Evolutionary conservation across 2,888 invertebrate species (phyloP).

Genomic region (Diploptera punctata): DNA sequence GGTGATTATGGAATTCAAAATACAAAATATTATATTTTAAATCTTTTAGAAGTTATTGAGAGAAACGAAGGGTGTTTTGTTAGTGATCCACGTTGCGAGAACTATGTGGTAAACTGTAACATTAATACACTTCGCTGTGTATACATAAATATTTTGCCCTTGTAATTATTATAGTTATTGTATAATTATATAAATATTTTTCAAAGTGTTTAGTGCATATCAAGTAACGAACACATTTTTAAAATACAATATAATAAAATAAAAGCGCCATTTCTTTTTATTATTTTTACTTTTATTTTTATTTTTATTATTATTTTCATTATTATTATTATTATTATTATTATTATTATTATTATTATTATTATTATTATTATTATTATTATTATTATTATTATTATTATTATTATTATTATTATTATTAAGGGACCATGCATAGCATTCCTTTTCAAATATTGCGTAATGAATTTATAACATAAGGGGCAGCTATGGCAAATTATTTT

Average conservation of each 20-base stretch:
- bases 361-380: too few relatives aligned
- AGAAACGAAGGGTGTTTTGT: not conserved
- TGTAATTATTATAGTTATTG: not conserved
- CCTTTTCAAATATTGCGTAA: not conserved
- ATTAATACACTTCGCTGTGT: not conserved
- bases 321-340: too few relatives aligned
- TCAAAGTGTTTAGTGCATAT: slow-evolving; percentile 8
- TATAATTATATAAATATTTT: not conserved
- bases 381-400: too few relatives aligned
- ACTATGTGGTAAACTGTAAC: not conserved
- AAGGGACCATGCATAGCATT: slow-evolving; percentile 11
- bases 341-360: too few relatives aligned
- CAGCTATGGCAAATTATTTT: not conserved
- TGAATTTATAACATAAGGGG: not conserved
- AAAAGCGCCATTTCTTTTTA: not conserved
- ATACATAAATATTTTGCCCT: not conserved
- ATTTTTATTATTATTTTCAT: too few relatives aligned
- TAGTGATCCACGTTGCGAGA: not conserved
- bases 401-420: too few relatives aligned
- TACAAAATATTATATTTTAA: slow-evolving; percentile 4
- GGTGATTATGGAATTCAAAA: not conserved
- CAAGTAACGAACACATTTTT: not conserved
- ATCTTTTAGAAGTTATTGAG: not conserved
- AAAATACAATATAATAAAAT: not conserved
- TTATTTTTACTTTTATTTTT: too few relatives aligned